These are phyloP conservation scores for Muschampia plurimacula DNA, from an alignment of 2,888 invertebrate species.

Conservation along the genomic window DNA sequence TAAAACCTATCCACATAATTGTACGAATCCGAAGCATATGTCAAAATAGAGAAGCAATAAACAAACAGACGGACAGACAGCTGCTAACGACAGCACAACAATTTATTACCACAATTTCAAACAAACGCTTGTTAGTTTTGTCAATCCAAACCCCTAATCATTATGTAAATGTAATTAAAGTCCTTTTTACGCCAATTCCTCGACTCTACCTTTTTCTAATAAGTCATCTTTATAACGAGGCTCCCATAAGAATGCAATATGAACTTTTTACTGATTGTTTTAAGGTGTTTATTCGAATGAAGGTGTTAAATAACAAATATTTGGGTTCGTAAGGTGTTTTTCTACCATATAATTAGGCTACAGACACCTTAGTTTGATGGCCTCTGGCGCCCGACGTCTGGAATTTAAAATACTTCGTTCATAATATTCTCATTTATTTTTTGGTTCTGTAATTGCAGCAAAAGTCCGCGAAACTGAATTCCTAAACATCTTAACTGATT, in stretches of 20 bases:
- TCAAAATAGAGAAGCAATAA: constrained; percentile 64
- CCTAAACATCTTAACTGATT: constrained; percentile 14
- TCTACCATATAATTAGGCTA: constrained; percentile 78
- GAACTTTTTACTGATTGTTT: constrained; percentile 46
- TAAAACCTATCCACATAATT: constrained; percentile 25
- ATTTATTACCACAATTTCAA: constrained; percentile 80
- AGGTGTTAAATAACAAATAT: constrained; percentile 62
- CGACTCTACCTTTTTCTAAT: constrained; percentile 50
- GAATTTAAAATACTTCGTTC: constrained; percentile 37
- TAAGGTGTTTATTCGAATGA: constrained; percentile 51
- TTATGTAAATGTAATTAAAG: constrained; percentile 81
- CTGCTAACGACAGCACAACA: constrained; percentile 80
- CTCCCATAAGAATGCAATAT: constrained; percentile 45
- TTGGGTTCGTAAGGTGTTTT: constrained; percentile 73
- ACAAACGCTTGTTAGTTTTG: constrained; percentile 80
- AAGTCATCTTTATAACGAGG: constrained; percentile 56
- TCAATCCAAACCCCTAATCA: constrained; percentile 79
- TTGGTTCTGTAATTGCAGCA: constrained; percentile 19
- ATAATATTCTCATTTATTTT: constrained; percentile 25
- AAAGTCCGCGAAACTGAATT: constrained; percentile 15
- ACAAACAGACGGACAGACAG: constrained; percentile 72
- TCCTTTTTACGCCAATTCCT: constrained; percentile 82
- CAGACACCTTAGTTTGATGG: constrained; percentile 80
- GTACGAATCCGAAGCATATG: constrained; percentile 55
- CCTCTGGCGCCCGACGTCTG: constrained; percentile 74